Percentiles rank a stretch among this genome's conserved stretches.
Evolutionary conservation across 1,140 invertebrate species (phyloP).

Genomic region (Atopsyche davidsoni): DNA sequence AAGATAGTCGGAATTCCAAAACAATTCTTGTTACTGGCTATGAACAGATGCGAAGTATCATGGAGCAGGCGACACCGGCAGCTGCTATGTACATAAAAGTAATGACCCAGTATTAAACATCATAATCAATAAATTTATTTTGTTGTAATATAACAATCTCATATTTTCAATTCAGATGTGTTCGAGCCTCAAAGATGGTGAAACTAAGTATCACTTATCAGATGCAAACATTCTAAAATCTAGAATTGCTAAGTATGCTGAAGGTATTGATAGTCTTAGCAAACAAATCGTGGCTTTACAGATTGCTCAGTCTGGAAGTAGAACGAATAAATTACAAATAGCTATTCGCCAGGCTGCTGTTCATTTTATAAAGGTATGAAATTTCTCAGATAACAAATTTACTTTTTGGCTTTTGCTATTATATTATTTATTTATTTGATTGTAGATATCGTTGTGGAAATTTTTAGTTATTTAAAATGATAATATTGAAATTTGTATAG

Average conservation of each 20-base stretch:
- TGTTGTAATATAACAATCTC: slow-evolving; percentile 4
- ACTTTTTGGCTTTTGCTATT: slow-evolving; percentile 46
- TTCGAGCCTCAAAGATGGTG: slow-evolving; percentile 65
- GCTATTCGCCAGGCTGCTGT: slow-evolving; percentile 54
- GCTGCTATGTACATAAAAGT: slow-evolving; percentile 83
- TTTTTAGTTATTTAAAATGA: slow-evolving; percentile 1
- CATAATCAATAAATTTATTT: slow-evolving; percentile 6
- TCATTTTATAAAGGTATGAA: slow-evolving; percentile 58
- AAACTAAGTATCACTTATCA: slow-evolving; percentile 75
- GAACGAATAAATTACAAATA: slow-evolving; percentile 54
- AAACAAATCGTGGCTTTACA: slow-evolving; percentile 71
- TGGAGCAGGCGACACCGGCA: slow-evolving; percentile 69
- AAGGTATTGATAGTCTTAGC: slow-evolving; percentile 76
- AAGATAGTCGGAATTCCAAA: slow-evolving; percentile 72
- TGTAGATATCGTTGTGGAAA: no score
- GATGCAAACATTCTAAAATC: slow-evolving; percentile 77
- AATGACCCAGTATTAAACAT: slow-evolving; percentile 34
- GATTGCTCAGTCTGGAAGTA: slow-evolving; percentile 53
- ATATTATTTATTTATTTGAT: slow-evolving; percentile 2
- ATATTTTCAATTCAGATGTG: slow-evolving; percentile 51
- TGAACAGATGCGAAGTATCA: slow-evolving; percentile 68
- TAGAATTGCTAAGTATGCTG: slow-evolving; percentile 79
- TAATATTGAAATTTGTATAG: slow-evolving; percentile 33
- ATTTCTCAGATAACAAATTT: slow-evolving; percentile 46
- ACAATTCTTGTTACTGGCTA: slow-evolving; percentile 78